Percentiles rank a stretch among this genome's conserved stretches.
These are phyloP conservation scores for Ictalurus punctatus DNA, from an alignment of 2,113 vertebrate genomes.

Conservation along the genomic window DNA sequence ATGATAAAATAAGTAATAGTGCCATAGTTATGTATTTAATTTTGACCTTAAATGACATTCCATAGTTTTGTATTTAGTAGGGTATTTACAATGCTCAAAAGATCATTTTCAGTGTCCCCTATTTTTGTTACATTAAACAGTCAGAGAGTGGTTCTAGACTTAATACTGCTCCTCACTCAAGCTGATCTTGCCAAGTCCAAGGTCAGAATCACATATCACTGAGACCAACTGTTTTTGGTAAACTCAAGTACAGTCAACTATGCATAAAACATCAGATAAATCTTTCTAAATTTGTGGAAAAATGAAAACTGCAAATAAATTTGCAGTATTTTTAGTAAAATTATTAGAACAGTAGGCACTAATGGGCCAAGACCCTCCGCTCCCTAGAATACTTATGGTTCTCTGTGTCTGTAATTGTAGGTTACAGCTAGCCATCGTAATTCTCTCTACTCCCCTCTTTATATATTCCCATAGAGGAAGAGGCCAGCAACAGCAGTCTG, in stretches of 20 bases:
- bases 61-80: not conserved
- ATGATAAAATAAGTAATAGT: not conserved
- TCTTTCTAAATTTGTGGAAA: not conserved
- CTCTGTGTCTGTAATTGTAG: conserved; percentile 3
- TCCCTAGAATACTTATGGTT: conserved; percentile 3
- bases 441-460: conserved; percentile 19
- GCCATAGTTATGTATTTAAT: not conserved
- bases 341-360: not conserved
- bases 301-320: not conserved
- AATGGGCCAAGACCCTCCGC: conserved; percentile 23
- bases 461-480: conserved; percentile 67
- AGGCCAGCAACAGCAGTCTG: conserved; percentile 74
- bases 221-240: not conserved
- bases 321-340: not conserved
- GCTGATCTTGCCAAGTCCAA: conserved; percentile 3
- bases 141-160: not conserved
- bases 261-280: not conserved
- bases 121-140: not conserved
- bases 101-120: not conserved
- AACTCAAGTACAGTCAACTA: not conserved
- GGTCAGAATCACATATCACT: not conserved
- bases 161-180: not conserved
- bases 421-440: not conserved
- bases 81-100: not conserved
- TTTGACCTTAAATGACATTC: not conserved